A percentile compares a stretch with the other conserved stretches of the same genome.
Conservation (phyloP, 2,797 vertebrate genomes). For the Phyllotis vaccarum region DNA sequence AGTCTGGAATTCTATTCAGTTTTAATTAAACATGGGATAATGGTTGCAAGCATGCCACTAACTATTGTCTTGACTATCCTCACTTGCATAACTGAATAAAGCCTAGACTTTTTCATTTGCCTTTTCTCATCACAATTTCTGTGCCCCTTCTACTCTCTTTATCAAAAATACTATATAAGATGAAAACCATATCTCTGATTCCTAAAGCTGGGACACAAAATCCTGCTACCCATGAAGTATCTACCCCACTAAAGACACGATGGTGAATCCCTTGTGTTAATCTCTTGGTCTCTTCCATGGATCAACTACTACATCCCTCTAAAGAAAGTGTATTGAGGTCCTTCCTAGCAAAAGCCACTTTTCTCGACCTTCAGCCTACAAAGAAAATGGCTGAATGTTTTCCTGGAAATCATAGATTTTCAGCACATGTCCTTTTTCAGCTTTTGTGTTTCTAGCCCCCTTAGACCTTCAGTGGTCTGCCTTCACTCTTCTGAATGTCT, state of each 20-base stretch:
- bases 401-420: not conserved
- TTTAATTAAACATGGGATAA: slow-evolving; percentile 1
- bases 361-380: not conserved
- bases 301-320: not conserved
- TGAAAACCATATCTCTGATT: not conserved
- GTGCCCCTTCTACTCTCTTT: not conserved
- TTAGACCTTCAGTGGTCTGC: not conserved
- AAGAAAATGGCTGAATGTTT: not conserved
- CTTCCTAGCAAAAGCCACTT: not conserved
- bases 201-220: not conserved
- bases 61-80: not conserved
- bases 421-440: not conserved
- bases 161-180: not conserved
- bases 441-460: not conserved
- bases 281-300: not conserved
- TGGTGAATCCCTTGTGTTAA: not conserved
- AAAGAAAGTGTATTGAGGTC: not conserved
- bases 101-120: not conserved
- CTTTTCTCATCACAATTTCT: not conserved
- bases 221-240: too few relatives aligned
- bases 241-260: not conserved
- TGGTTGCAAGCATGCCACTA: not conserved
- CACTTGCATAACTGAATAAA: not conserved
- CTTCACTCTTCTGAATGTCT: not conserved
- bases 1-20: not conserved